Evolutionary conservation across 2,113 vertebrate species (phyloP).

Genomic region (Sceloporus undulatus): DNA sequence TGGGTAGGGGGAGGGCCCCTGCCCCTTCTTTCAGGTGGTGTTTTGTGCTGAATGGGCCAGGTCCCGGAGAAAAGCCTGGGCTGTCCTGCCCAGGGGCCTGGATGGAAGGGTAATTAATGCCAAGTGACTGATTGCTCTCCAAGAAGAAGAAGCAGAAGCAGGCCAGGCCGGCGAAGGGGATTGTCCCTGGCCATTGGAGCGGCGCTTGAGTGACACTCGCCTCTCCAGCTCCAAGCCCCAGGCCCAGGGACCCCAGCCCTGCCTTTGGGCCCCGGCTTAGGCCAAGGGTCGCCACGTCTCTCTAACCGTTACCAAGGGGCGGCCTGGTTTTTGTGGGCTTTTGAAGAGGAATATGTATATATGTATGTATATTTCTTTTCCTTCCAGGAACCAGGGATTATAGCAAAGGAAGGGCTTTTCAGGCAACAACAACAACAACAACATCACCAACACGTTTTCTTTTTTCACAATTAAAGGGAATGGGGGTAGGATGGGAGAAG

Average conservation of each 20-base stretch:
- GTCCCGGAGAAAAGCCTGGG: slow-evolving; percentile 33
- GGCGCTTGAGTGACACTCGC: slow-evolving; percentile 80
- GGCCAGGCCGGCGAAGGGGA: slow-evolving; percentile 82
- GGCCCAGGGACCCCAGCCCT: slow-evolving; percentile 68
- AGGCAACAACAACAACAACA: neutral
- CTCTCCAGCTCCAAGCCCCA: slow-evolving; percentile 73
- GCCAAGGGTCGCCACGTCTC: slow-evolving; percentile 40
- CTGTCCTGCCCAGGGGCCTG: slow-evolving; percentile 44
- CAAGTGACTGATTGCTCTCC: slow-evolving; percentile 89
- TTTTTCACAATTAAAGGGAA: neutral
- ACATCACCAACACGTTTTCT: neutral
- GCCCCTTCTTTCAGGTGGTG: slow-evolving; percentile 27
- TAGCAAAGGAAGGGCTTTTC: neutral
- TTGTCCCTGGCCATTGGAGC: slow-evolving; percentile 83
- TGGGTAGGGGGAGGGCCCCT: neutral
- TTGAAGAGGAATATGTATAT: neutral
- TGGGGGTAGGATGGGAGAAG: accelerated
- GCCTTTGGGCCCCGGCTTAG: slow-evolving; percentile 69
- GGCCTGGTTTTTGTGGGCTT: neutral
- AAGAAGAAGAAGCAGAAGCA: slow-evolving; percentile 66
- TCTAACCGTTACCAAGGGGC: too few relatives aligned
- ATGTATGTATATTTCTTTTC: too few relatives aligned
- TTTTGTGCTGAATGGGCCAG: slow-evolving; percentile 65
- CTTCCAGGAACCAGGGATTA: neutral
- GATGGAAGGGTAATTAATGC: slow-evolving; percentile 84